A percentile compares a stretch with the other conserved stretches of the same genome.
Conservation (phyloP, 2,888 invertebrate genomes). For the Ormyrus labotus region DNA sequence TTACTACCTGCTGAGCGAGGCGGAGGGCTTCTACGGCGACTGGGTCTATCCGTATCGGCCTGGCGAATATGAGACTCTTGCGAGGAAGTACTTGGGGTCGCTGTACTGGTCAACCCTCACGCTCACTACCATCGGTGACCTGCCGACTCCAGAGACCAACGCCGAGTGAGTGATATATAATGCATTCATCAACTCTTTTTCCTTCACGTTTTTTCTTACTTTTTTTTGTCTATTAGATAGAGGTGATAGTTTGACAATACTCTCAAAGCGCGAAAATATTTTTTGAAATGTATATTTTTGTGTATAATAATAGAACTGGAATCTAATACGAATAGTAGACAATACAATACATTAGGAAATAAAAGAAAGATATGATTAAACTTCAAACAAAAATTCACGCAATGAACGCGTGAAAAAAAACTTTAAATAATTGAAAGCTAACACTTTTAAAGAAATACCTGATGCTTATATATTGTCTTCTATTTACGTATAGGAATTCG, state of each 20-base stretch:
- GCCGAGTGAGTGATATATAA: constrained; percentile 89
- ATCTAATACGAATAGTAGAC: no score
- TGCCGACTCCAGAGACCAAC: constrained; percentile 96
- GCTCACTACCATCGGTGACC: constrained; percentile 95
- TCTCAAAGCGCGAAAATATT: no score
- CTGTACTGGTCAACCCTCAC: constrained; percentile 98
- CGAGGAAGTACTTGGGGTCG: constrained; percentile 94
- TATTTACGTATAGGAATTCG: no score
- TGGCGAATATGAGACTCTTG: constrained; percentile 92
- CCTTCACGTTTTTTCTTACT: constrained; percentile 19
- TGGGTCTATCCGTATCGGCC: constrained; percentile 93
- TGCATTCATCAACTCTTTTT: constrained; percentile 34
- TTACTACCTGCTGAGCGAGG: constrained; percentile 95
- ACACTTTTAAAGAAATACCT: no score
- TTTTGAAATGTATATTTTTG: no score
- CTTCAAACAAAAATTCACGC: no score
- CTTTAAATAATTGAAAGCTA: no score
- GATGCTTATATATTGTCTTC: no score
- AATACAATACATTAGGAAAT: no score
- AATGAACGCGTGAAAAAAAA: no score
- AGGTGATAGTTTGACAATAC: constrained; percentile 18
- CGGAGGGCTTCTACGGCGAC: constrained; percentile 91
- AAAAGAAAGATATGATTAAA: no score
- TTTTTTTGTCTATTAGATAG: not conserved
- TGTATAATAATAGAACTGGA: no score